Evolutionary conservation across 2,888 invertebrate species (phyloP).

Genomic region (Trichopria drosophilae): DNA sequence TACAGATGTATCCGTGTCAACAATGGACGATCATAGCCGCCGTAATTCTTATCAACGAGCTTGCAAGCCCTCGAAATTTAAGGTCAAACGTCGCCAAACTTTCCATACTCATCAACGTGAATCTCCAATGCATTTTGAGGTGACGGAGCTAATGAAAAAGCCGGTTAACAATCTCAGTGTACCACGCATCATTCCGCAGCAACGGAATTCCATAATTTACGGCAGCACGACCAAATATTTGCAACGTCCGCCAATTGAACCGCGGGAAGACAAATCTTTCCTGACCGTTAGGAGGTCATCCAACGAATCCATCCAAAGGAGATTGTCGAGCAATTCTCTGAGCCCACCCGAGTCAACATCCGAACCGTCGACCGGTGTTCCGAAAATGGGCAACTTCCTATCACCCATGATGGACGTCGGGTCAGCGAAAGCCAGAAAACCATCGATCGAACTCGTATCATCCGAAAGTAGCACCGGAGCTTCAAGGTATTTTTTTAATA

Average conservation of each 20-base stretch:
- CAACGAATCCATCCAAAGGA: constrained; percentile 40
- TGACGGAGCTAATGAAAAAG: constrained; percentile 50
- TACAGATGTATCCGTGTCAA: constrained; percentile 47
- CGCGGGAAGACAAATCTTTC: constrained; percentile 41
- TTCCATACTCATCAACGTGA: constrained; percentile 53
- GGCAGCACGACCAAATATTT: constrained; percentile 55
- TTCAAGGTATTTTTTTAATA: constrained; percentile 23
- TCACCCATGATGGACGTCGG: constrained; percentile 26
- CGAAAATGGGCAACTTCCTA: too few relatives aligned
- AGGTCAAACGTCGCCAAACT: constrained; percentile 54
- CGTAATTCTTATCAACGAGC: constrained; percentile 45
- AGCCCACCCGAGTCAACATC: too few relatives aligned
- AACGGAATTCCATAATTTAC: constrained; percentile 52
- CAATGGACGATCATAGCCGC: constrained; percentile 44
- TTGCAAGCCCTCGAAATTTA: constrained; percentile 47
- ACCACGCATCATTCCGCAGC: constrained; percentile 50
- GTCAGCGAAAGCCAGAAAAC: constrained; percentile 29
- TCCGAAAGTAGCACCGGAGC: constrained; percentile 29
- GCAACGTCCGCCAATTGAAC: constrained; percentile 34
- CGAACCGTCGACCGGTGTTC: too few relatives aligned
- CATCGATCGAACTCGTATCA: constrained; percentile 27
- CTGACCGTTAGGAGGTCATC: constrained; percentile 41
- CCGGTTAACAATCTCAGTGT: constrained; percentile 51
- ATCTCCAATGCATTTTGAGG: constrained; percentile 50
- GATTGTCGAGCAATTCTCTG: constrained; percentile 36